Conservation (phyloP, 2,113 vertebrate genomes). For the Bothrops jararaca region DNA sequence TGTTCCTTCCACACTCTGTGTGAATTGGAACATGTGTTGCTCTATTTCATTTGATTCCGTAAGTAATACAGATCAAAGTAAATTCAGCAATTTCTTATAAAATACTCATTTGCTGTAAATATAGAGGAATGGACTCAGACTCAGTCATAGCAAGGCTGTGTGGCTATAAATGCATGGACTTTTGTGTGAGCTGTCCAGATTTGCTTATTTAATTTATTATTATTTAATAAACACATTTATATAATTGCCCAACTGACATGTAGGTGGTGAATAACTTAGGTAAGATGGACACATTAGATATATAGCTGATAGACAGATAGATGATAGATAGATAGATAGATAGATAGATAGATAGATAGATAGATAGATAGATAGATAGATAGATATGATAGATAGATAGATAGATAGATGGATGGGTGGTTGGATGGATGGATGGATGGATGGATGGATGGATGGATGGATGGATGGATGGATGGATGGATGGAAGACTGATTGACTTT, state of each 20-base stretch:
- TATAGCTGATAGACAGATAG: background rate
- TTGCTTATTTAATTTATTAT: background rate
- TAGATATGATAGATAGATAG: accelerated
- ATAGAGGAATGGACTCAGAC: background rate
- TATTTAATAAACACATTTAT: background rate
- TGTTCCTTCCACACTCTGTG: background rate
- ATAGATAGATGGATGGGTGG: too few relatives aligned
- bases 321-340: too few relatives aligned
- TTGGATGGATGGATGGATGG: background rate
- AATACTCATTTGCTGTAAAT: background rate
- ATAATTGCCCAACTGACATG: background rate
- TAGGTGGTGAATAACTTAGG: background rate
- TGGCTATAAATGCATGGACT: background rate
- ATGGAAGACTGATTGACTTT: background rate
- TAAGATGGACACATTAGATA: background rate
- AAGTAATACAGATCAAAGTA: background rate
- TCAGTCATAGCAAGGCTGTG: background rate
- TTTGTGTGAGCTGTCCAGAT: background rate
- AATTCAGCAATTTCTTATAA: background rate
- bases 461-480: too few relatives aligned
- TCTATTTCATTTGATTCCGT: background rate
- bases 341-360: too few relatives aligned
- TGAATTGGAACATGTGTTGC: background rate
- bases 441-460: background rate
- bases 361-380: too few relatives aligned